Base-by-base conservation (phyloP, 2,797 vertebrate species). In the Cichlasoma orientale region DNA sequence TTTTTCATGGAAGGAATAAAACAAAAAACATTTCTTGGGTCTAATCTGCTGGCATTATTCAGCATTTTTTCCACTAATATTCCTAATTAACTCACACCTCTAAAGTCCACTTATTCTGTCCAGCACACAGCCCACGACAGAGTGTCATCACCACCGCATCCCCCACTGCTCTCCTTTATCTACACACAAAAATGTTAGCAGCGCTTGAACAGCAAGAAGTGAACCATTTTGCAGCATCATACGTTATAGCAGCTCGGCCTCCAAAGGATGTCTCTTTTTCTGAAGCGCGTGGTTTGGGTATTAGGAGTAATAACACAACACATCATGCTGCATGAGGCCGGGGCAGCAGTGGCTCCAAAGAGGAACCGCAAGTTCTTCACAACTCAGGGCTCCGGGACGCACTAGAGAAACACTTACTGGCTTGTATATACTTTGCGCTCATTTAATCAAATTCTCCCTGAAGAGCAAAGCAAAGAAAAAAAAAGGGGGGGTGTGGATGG, bases 371-470 rank as follows among this genome's bases (percentile, higher is more conserved):
- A 69, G 73, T 78, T 56, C 79, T 75, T 88, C 83, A 84, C 84
- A 70, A 50, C 76, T 87, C 57, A 38, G 59, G 72, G 69, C 81
- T 59, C 56, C 29, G 2, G 77, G 77, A 73, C 31, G 16, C 72
- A 61, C 77, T 68, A 86, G 82, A 74, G 80, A 83, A 90, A 88
- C 89, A 90, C 86, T 90, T 85, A 86, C 83, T 50, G 87, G 77
- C 80, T 55, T 57, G 84, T 90, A 72, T 88, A 87, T 88, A 86
- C 80, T 91, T 90, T 81, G 78, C 79, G 82, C 83, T 86, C 69
- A 71, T 92, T 91, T 92, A 83, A 92, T 92, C 89, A 90, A 88
- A 83, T 50, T 88, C 86, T 89, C 80, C 75, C 75, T 79, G 38
- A 87, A 86, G 83, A 88, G 88, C n/a, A 13, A 72, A 81, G 57